phyloP scores from a whole-genome alignment of 2,797 vertebrate genomes.

The Sebastes nivosus region DNA sequence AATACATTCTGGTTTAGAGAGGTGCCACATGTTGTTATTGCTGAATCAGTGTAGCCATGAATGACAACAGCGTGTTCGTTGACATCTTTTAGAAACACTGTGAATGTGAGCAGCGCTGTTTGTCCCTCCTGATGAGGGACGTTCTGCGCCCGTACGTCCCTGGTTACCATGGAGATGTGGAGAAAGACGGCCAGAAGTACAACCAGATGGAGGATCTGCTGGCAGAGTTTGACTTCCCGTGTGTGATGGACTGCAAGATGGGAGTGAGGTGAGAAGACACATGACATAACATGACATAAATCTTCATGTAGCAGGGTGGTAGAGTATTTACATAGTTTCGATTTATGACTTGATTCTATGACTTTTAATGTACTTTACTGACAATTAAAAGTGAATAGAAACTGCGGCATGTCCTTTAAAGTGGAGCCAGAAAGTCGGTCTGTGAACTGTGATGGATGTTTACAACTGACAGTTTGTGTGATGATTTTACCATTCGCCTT shows the following conservation, averaged over 20 bases:
- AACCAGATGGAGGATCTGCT: constrained; percentile 99
- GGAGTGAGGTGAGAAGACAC: constrained; percentile 89
- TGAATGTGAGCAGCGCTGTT: constrained; percentile 95
- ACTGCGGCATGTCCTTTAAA: neutral
- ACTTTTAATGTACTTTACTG: too few relatives aligned
- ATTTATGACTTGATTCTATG: too few relatives aligned
- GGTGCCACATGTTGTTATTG: neutral
- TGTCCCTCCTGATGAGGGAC: constrained; percentile 92
- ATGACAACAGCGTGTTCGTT: neutral
- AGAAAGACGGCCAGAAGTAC: constrained; percentile 96
- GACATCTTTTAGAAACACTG: constrained; percentile 89
- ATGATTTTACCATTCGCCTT: neutral
- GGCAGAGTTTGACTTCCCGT: constrained; percentile 94
- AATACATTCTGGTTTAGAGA: neutral
- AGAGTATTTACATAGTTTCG: neutral
- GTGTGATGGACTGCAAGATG: constrained; percentile 99
- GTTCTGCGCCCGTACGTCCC: constrained; percentile 92
- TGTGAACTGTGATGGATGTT: neutral
- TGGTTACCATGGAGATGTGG: constrained; percentile 93
- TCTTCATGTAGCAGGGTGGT: neutral
- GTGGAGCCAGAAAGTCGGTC: neutral
- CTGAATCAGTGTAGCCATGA: neutral
- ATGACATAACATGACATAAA: too few relatives aligned
- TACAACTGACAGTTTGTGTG: too few relatives aligned
- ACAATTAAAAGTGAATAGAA: neutral